Conservation (phyloP, 2,113 vertebrate genomes). For the Oryzias curvinotus region DNA sequence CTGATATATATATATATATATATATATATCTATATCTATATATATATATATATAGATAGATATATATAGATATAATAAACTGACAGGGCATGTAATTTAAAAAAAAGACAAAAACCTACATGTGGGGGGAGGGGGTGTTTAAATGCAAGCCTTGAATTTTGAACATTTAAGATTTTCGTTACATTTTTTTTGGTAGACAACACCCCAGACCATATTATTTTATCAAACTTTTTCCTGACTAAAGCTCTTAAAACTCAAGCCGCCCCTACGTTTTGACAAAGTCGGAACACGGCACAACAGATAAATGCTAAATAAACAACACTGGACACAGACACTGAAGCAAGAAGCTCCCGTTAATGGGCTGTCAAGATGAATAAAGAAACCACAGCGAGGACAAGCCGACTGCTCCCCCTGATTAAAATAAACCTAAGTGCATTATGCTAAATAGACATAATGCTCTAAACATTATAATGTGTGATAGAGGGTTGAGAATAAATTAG, state of each 20-base stretch:
- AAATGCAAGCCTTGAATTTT: neutral
- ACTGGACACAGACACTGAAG: conserved; percentile 32
- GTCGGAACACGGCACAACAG: conserved; percentile 9
- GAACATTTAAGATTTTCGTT: neutral
- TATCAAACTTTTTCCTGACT: conserved; percentile 10
- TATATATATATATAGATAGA: too few species aligned
- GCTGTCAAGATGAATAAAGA: conserved; percentile 26
- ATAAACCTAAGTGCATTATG: conserved; percentile 34
- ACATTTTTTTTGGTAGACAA: conserved; percentile 4
- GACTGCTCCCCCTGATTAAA: conserved; percentile 39
- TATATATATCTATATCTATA: too few species aligned
- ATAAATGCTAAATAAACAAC: conserved; percentile 19
- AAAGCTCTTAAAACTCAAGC: conserved; percentile 8
- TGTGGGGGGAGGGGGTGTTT: too few species aligned
- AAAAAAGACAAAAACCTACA: too few species aligned
- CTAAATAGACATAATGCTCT: conserved; percentile 24
- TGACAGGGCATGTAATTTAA: too few species aligned
- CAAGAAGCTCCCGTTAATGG: conserved; percentile 30
- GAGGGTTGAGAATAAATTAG: too few species aligned
- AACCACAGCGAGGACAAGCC: conserved; percentile 10
- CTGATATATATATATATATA: too few species aligned
- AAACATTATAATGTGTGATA: too few species aligned
- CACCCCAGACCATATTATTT: conserved; percentile 9
- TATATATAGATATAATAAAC: too few species aligned
- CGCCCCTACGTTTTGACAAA: conserved; percentile 17